Evolutionary conservation across 2,797 vertebrate species (phyloP).

Genomic region (Enteromius thamalakanensis): DNA sequence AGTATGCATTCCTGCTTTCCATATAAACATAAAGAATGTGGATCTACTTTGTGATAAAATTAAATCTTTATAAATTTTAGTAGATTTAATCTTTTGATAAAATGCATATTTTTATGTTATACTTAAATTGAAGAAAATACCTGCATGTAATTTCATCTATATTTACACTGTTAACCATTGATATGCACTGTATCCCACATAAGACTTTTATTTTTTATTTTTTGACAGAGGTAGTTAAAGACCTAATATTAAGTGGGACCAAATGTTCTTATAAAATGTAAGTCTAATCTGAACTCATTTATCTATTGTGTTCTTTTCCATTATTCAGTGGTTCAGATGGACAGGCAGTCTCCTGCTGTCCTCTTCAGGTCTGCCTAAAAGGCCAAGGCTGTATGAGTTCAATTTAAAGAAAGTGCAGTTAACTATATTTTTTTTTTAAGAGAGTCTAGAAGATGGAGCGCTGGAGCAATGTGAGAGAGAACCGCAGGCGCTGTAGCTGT

Average conservation of each 20-base stretch:
- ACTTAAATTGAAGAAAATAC: not conserved
- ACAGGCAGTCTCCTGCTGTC: not conserved
- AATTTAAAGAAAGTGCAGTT: slow-evolving; percentile 40
- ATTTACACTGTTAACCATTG: not conserved
- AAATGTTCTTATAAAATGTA: not conserved
- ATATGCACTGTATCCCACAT: not conserved
- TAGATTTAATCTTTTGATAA: not conserved
- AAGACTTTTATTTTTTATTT: not conserved
- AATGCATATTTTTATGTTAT: not conserved
- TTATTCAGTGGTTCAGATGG: not conserved
- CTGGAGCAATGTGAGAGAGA: slow-evolving; percentile 32
- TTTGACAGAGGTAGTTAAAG: not conserved
- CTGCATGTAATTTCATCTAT: not conserved
- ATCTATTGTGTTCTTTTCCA: slow-evolving; percentile 17
- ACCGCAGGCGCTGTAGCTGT: slow-evolving; percentile 41
- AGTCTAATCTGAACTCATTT: not conserved
- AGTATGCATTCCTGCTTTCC: not conserved
- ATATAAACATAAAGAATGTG: not conserved
- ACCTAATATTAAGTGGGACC: not conserved
- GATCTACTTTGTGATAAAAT: not conserved
- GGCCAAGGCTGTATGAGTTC: slow-evolving; percentile 25
- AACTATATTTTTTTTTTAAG: slow-evolving; percentile 27
- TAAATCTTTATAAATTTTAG: not conserved
- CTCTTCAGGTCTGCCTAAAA: slow-evolving; percentile 30
- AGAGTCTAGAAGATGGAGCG: slow-evolving; percentile 11